phyloP scores from a whole-genome alignment of 2,113 vertebrate genomes.

The Campylomormyrus numenius region DNA sequence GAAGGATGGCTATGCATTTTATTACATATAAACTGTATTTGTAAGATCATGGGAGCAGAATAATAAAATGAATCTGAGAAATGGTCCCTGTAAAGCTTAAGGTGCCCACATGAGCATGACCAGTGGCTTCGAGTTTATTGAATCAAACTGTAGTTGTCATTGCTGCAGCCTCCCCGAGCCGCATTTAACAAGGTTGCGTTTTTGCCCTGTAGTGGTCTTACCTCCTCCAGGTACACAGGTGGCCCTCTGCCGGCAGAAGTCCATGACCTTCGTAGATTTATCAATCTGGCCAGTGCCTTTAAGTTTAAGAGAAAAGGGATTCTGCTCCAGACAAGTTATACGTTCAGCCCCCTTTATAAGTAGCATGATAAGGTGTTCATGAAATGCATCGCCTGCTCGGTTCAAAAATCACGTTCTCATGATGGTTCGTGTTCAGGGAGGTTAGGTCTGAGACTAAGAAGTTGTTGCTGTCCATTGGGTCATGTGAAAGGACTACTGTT shows the following conservation, averaged over 20 bases:
- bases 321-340: not conserved
- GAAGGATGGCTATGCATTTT: not conserved
- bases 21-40: not conserved
- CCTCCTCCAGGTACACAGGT: not conserved
- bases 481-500: slow-evolving; percentile 46
- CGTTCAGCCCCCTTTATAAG: not conserved
- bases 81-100: not conserved
- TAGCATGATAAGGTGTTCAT: not conserved
- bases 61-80: not conserved
- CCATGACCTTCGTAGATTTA: not conserved
- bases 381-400: not conserved
- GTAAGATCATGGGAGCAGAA: not conserved
- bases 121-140: not conserved
- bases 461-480: not conserved
- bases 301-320: not conserved
- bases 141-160: not conserved
- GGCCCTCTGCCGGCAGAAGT: not conserved
- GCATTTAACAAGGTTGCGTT: not conserved
- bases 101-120: not conserved
- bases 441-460: not conserved
- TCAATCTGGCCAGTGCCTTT: not conserved
- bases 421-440: not conserved
- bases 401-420: not conserved
- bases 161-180: not conserved
- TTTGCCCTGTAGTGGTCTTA: not conserved